Conservation (phyloP, 2,888 invertebrate species). For the Keiferia lycopersicella region DNA sequence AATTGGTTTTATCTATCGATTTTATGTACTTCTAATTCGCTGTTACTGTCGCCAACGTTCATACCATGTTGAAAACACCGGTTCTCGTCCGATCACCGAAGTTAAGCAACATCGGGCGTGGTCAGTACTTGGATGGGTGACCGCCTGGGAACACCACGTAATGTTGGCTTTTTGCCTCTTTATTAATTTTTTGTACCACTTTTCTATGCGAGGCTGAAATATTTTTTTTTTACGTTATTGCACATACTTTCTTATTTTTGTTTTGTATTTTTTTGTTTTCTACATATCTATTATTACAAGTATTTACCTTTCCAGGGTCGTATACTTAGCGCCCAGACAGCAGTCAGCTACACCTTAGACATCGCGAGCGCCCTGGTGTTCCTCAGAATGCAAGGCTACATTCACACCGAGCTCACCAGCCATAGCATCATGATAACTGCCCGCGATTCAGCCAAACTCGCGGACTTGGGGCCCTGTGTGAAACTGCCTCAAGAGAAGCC, state of each 20-base stretch:
- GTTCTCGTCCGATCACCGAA: slow-evolving; percentile 64
- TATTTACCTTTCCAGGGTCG: slow-evolving; percentile 52
- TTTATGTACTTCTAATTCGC: too few relatives aligned
- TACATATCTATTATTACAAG: too few relatives aligned
- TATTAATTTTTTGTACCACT: too few relatives aligned
- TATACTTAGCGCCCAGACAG: slow-evolving; percentile 63
- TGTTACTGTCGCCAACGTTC: slow-evolving; percentile 62
- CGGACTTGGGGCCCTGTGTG: slow-evolving; percentile 65
- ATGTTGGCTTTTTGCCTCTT: too few relatives aligned
- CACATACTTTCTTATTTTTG: too few relatives aligned
- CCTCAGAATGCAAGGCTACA: slow-evolving; percentile 71
- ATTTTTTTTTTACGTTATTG: too few relatives aligned
- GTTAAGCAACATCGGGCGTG: slow-evolving; percentile 60
- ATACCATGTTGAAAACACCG: slow-evolving; percentile 63
- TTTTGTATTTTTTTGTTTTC: too few relatives aligned
- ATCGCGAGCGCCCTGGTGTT: slow-evolving; percentile 72
- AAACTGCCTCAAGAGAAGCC: slow-evolving; percentile 39
- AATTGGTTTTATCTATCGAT: too few relatives aligned
- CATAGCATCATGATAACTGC: slow-evolving; percentile 65
- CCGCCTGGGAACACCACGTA: slow-evolving; percentile 56
- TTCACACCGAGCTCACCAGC: slow-evolving; percentile 73
- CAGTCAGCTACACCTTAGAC: slow-evolving; percentile 69
- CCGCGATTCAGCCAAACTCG: slow-evolving; percentile 70
- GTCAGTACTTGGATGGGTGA: slow-evolving; percentile 65
- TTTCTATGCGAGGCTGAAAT: too few relatives aligned